Evolutionary conservation across 2,113 vertebrate genomes (phyloP), one percentile per base, ranked within the genome.

Genomic region (Nothocercus nigrocapillus): DNA sequence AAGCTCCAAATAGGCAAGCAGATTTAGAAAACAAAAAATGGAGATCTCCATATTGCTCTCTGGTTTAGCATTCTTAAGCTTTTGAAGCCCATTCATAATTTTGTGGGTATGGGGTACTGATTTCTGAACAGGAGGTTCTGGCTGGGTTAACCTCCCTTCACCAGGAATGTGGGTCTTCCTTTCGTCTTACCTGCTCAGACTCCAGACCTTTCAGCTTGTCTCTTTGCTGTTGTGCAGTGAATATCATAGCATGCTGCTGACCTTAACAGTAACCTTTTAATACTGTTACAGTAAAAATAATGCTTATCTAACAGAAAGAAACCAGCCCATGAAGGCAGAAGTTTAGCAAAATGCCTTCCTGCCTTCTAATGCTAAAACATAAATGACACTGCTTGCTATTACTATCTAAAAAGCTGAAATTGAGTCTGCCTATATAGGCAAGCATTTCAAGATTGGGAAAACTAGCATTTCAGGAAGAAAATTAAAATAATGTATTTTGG

Each of bases 391-490:
- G 38, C 38, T 96, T 90, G n/a, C 58, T 89, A 62, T 84, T 76
- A 3, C 32, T 27, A 7, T 49, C 30, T 44, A 6, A 76, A 91
- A 54, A 82, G 42, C 63, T 68, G 49, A 85, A 66, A 13, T 7
- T 1, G 1, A 72, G 54, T 67, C 70, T 66, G 34, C 74, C 75
- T 66, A 38, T 47, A 6, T 62, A 78, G 64, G 38, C 79, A 53
- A 85, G 19, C 2, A 3, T 67, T 79, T 91, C 13, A 38, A 59
- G 28, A 32, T 27, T 85, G 18, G 30, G 27, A 36, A 68, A 91
- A 73, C 10, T 2, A 59, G 38, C 59, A 94, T 94, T 95, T 67
- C 84, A 85, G 91, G 87, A 94, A 87, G 87, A 77, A 79, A 75
- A 82, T 87, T 38, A 54, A 85, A 92, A 27, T 3, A 15, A 19